These are phyloP conservation scores for Ophion ellenae DNA, from an alignment of 2,888 invertebrate species.

Conservation along the genomic window DNA sequence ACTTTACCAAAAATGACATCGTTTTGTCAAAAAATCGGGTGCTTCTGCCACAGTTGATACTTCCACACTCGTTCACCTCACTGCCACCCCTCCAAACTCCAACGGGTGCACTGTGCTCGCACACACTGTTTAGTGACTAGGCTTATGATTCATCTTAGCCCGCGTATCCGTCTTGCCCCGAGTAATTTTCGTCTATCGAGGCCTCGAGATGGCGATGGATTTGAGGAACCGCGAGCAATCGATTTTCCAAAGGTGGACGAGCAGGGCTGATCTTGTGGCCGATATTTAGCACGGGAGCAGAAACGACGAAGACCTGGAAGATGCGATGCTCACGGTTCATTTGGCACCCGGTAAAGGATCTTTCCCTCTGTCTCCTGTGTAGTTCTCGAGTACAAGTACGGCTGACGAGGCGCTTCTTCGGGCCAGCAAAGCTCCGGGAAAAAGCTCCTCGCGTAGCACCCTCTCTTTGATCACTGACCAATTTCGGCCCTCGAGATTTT, in stretches of 20 bases:
- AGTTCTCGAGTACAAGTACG: slow-evolving; percentile 42
- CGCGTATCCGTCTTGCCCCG: no score
- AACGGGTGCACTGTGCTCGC: no score
- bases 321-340: slow-evolving; percentile 56
- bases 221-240: slow-evolving; percentile 11
- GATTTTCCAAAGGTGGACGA: slow-evolving; percentile 43
- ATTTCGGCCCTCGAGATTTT: slow-evolving; percentile 55
- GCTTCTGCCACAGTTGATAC: no score
- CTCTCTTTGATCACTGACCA: slow-evolving; percentile 61
- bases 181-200: slow-evolving; percentile 2
- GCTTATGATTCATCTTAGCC: no score
- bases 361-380: slow-evolving; percentile 24
- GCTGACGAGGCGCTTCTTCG: slow-evolving; percentile 59
- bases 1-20: no score
- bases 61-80: no score
- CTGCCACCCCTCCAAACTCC: no score
- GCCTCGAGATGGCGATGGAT: not conserved
- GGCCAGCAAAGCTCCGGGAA: slow-evolving; percentile 10
- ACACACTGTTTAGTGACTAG: no score
- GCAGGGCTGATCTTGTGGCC: slow-evolving; percentile 54
- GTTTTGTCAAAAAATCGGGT: no score
- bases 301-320: slow-evolving; percentile 27
- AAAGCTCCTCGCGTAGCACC: slow-evolving; percentile 18
- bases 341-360: slow-evolving; percentile 54
- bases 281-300: slow-evolving; percentile 54